phyloP scores from a whole-genome alignment of 2,888 invertebrate genomes.

The Diplolepis rosae region DNA sequence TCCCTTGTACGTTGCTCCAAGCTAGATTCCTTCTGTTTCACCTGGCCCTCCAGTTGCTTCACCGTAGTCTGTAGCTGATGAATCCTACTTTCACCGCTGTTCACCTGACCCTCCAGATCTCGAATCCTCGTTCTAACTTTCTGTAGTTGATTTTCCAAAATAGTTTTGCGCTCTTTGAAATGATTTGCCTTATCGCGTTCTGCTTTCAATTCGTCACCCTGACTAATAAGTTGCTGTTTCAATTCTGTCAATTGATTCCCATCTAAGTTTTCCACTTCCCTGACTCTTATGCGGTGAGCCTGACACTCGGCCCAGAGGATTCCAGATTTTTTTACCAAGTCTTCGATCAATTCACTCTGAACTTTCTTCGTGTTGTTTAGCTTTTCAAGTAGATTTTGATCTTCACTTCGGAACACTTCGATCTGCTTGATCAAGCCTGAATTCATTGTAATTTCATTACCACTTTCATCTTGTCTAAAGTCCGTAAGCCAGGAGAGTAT shows the following conservation, averaged over 20 bases:
- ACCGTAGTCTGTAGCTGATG: slow-evolving; percentile 51
- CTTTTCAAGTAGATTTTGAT: background rate
- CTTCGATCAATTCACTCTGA: slow-evolving; percentile 41
- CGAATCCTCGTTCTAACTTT: slow-evolving; percentile 53
- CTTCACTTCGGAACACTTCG: slow-evolving; percentile 3
- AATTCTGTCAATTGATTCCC: background rate
- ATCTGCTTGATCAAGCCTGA: slow-evolving; percentile 7
- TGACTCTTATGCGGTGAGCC: background rate
- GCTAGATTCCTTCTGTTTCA: slow-evolving; percentile 58
- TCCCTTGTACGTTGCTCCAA: slow-evolving; percentile 55
- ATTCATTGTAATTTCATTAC: background rate
- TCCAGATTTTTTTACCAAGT: slow-evolving; percentile 41
- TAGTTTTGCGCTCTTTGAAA: slow-evolving; percentile 49
- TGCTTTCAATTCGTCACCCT: slow-evolving; percentile 46
- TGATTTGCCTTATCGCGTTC: slow-evolving; percentile 52
- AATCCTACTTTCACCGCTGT: slow-evolving; percentile 52
- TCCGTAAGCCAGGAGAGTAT: slow-evolving; percentile 47
- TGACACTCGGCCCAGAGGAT: slow-evolving; percentile 34
- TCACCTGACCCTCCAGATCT: slow-evolving; percentile 53
- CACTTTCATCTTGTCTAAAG: slow-evolving; percentile 29
- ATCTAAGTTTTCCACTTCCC: background rate
- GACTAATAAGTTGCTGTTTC: background rate
- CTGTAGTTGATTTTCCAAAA: slow-evolving; percentile 52
- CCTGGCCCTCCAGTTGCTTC: slow-evolving; percentile 54
- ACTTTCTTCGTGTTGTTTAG: background rate